Evolutionary conservation across 2,888 invertebrate genomes (phyloP), one percentile per base, ranked within the genome.

Genomic region (Oligia fasciuncula): DNA sequence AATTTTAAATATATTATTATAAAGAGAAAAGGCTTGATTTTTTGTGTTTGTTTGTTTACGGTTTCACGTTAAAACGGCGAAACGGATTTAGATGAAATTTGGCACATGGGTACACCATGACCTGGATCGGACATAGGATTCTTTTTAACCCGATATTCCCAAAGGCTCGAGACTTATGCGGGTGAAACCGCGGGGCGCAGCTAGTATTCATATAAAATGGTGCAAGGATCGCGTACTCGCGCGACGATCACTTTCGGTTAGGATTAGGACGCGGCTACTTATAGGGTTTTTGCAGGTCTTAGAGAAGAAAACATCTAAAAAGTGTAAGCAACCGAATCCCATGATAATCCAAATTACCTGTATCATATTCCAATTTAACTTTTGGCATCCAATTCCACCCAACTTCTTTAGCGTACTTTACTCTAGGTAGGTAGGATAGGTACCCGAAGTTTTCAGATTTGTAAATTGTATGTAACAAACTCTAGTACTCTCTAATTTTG

Each of bases 281-380:
- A 43, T 5, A n/a, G n/a, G 9, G n/a, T 46, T 17, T n/a, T 43
- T 43, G 17, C 11, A 23, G 19, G 9, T 19, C 8, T 29, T 13
- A 4, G 0, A 73, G 17, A 11, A 49, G 29, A 23, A 35, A 13
- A 72, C 0, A 29, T 14, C 8, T 46, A 19, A 8, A 51, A 74
- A 4, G 17, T 46, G 13, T 57, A 60, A 43, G 2, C 11, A 43
- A 43, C 17, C 3, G 14, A 51, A 57, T 54, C 43, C 13, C 17
- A 14, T 43, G 2, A 51, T 29, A 67, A 57, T 43, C 49, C 17
- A 13, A 80, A 49, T 29, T 14, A 60, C 11, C 40, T 29, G 60
- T 66, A 66, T 51, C n/a, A 57, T 77, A 79, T 77, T 77, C 49
- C 60, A 69, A 77, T 68, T 62, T 49, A 80, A 60, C 49, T 77